These are phyloP conservation scores for Aromia moschata DNA, from an alignment of 2,888 invertebrate species.

Conservation along the genomic window DNA sequence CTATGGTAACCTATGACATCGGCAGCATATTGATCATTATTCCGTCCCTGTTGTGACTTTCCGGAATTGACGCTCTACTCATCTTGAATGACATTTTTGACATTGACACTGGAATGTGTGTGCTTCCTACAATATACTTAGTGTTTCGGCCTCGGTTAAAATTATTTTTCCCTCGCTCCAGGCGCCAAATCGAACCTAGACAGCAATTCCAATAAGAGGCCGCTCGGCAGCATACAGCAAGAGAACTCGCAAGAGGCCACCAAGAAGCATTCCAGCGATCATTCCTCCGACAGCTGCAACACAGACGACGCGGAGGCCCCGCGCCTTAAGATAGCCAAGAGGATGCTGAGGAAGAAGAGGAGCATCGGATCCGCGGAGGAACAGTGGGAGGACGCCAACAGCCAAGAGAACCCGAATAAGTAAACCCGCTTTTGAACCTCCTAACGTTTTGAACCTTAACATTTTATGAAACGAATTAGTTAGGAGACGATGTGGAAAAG, in stretches of 20 bases:
- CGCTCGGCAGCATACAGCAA: constrained; percentile 30
- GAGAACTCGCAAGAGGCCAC: constrained; percentile 39
- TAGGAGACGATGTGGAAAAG: too few species aligned
- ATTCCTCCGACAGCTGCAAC: constrained; percentile 44
- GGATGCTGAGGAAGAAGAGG: constrained; percentile 66
- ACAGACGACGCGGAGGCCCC: constrained; percentile 33
- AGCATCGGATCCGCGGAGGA: constrained; percentile 69
- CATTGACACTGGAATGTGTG: too few species aligned
- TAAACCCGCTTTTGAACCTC: constrained; percentile 22
- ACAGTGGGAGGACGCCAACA: constrained; percentile 65
- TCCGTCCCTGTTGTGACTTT: too few species aligned
- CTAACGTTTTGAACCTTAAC: not conserved
- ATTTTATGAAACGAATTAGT: too few species aligned
- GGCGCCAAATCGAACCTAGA: constrained; percentile 8
- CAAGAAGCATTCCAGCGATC: constrained; percentile 43
- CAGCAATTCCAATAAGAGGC: constrained; percentile 24
- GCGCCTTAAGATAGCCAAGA: constrained; percentile 38
- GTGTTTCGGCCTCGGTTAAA: not conserved
- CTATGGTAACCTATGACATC: too few species aligned
- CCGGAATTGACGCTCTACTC: too few species aligned
- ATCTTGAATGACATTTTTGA: too few species aligned
- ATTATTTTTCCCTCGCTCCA: constrained; percentile 3
- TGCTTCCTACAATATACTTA: too few species aligned
- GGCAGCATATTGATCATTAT: too few species aligned
- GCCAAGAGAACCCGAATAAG: constrained; percentile 37